Base-by-base conservation (phyloP, 2,113 vertebrate species). In the Nettapus auritus region DNA sequence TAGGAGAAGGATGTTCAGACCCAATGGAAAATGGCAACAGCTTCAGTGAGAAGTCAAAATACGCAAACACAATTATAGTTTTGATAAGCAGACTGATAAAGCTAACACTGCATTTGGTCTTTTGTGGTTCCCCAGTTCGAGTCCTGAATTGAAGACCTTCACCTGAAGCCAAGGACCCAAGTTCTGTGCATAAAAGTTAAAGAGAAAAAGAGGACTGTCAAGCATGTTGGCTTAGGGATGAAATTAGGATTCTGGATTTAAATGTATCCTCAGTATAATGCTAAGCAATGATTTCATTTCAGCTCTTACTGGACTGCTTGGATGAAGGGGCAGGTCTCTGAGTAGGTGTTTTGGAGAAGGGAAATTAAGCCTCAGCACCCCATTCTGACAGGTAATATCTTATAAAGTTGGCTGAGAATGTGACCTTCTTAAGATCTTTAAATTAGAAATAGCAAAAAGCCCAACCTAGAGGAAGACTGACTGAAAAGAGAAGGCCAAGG, bases 161-260 rank as follows among this genome's bases (percentile, higher is more conserved):
- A 1, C 28, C 42, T 68, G 53, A 62, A 63, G 7, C 15, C 71
- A 64, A 21, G 8, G 44, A 28, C 36, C 16, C 42, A 57, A 62
- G 2, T 38, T 23, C 36, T 60, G 3, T 40, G 3, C 23, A 21
- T 18, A 44, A 82, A 82, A 50, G 21, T 1, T 10, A 9, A 9
- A 7, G n/a, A 13, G 36, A n/a, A 82, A 85, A 67, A 0, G 6
- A 33, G 0, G 0, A 7, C 23, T 92, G 66, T 53, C 38, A 8
- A 15, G 9, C 4, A 13, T 21, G 7, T 44, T 79, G 31, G 6
- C 33, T 63, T 71, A 44, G 15, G 17, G 23, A 12, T 82, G 6
- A 18, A 73, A 36, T 1, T 52, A 10, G 19, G 13, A 57, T 38
- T 76, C 36, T 40, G 26, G 13, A 31, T 80, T 59, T 29, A 59